Conservation (phyloP, 2,797 vertebrate genomes). For the Tragopan temminckii region DNA sequence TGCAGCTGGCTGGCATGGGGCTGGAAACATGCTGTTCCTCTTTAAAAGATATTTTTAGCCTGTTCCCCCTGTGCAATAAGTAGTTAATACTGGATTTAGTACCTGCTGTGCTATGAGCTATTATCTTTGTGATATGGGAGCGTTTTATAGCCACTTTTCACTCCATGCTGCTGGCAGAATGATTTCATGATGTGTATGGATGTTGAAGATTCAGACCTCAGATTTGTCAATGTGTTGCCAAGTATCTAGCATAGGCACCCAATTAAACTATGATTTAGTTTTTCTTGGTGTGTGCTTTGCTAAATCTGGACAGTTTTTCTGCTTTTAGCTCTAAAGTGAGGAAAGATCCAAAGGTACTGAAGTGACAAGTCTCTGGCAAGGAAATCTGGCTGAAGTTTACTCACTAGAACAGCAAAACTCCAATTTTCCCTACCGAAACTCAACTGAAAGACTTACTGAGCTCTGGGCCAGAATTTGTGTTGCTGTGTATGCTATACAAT, state of each 20-base stretch:
- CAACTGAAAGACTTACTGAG: neutral
- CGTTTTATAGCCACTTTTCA: constrained; percentile 40
- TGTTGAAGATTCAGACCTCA: constrained; percentile 24
- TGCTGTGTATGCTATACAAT: neutral
- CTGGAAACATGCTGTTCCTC: neutral
- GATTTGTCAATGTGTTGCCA: neutral
- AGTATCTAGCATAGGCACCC: constrained; percentile 23
- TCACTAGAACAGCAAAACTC: neutral
- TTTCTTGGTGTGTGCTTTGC: constrained; percentile 14
- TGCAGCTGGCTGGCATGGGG: neutral
- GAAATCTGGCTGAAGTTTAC: neutral
- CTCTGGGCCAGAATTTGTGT: neutral
- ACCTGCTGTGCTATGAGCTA: constrained; percentile 54
- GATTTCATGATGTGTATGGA: constrained; percentile 14
- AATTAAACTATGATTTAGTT: constrained; percentile 32
- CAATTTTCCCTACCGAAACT: neutral
- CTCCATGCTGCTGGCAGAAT: constrained; percentile 1
- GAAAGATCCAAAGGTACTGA: neutral
- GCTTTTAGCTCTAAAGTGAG: constrained; percentile 28
- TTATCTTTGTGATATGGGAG: constrained; percentile 40
- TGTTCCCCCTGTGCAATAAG: neutral
- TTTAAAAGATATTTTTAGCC: constrained; percentile 34
- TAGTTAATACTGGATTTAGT: constrained; percentile 54
- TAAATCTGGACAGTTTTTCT: constrained; percentile 19
- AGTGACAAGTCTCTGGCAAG: neutral